These are phyloP conservation scores for Lagopus leucura DNA, from an alignment of 2,113 vertebrate species.

Conservation along the genomic window DNA sequence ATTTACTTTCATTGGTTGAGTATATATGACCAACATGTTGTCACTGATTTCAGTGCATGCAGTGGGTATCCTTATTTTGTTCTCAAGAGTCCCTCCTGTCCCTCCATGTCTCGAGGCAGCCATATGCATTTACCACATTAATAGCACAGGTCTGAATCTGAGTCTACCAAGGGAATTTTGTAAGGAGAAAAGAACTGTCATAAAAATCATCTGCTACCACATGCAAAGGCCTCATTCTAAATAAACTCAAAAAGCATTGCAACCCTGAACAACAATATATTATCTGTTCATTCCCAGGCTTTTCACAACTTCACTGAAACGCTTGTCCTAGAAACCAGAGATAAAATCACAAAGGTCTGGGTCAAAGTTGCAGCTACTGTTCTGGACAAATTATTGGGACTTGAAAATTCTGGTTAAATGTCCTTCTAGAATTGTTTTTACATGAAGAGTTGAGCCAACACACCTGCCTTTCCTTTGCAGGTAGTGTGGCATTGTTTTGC, in stretches of 20 bases:
- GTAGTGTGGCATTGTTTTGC: rapidly evolving
- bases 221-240: slow-evolving; percentile 3
- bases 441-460: neutral
- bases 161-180: neutral
- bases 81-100: neutral
- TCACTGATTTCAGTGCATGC: neutral
- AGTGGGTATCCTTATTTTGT: neutral
- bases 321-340: neutral
- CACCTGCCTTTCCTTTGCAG: neutral
- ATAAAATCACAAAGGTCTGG: neutral
- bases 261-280: neutral
- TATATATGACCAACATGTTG: neutral
- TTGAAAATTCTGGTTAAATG: neutral
- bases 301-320: neutral
- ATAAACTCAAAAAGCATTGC: neutral
- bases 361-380: neutral
- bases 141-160: neutral
- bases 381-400: neutral
- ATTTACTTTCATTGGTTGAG: neutral
- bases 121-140: neutral
- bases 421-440: neutral
- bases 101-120: neutral
- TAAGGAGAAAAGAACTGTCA: neutral
- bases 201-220: neutral
- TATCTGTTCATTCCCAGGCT: neutral